Base-by-base conservation (phyloP, 2,888 invertebrate species). In the Mayetiola destructor region DNA sequence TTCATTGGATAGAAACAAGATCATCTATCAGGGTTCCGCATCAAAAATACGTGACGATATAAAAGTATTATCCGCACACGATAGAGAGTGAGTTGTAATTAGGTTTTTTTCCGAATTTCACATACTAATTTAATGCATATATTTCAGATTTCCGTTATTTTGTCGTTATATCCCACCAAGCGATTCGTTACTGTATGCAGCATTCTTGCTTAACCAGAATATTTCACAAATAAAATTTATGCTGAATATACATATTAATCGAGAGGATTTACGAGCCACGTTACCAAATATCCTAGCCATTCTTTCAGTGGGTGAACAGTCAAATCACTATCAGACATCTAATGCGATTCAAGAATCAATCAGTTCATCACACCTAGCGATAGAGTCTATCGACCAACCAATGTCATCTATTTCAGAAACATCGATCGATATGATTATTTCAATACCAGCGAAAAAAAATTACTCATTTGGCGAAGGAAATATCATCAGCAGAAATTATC, bases 151-250 rank as follows among this genome's bases (percentile, higher is more conserved):
- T 69, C 91, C 92, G 0, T 72, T 94, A 14, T 91, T 82, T 69
- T 80, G 65, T 35, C 67, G 68, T 23, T 66, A 68, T 20, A 65
- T 65, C 56, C 66, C 71, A 60, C 68, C 69, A 6, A 67, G 69
- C 42, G 71, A 71, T 59, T 64, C 67, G 52, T 67, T 92, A 67
- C 83, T 88, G 60, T 94, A 94, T 71, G 95, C 85, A 4, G 85
- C 95, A 61, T 95, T 88, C 68, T 76, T 95, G 14, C 74, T 96
- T 30, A 95, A 95, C 74, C 94, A 93, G 73, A 93, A 96, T 68
- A 87, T 97, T 60, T 90, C 90, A 1, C 96, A 97, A 72, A 72
- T 95, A n/a, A 69, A 68, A 61, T 69, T 59, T 65, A 67, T 57
- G 64, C 64, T 52, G 65, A 66, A 20, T 42, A 59, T 32, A 52